These are phyloP conservation scores for Apomyelois bistriatella DNA, from an alignment of 2,888 invertebrate genomes.

Conservation along the genomic window DNA sequence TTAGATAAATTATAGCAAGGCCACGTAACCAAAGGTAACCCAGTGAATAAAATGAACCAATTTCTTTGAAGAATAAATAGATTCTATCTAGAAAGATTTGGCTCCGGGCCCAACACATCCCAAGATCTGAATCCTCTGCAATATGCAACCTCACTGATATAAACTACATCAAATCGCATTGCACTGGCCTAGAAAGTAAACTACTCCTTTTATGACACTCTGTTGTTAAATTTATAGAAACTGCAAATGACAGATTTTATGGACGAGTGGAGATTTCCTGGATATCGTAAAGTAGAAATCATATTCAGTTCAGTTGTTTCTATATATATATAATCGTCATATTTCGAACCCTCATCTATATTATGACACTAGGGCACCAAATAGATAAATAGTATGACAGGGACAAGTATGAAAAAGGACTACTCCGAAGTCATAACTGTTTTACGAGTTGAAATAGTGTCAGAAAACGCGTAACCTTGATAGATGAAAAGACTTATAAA, in stretches of 20 bases:
- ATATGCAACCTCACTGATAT: slow-evolving; percentile 27
- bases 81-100: slow-evolving; percentile 39
- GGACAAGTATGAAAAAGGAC: no score
- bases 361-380: no score
- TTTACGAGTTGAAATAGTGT: no score
- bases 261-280: slow-evolving; percentile 30
- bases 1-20: no score
- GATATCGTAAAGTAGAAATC: neutral
- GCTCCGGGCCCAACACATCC: slow-evolving; percentile 45
- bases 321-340: neutral
- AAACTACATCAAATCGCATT: slow-evolving; percentile 39
- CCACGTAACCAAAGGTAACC: neutral
- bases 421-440: no score
- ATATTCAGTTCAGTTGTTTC: neutral
- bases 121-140: slow-evolving; percentile 38
- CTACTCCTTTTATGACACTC: slow-evolving; percentile 33
- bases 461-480: no score
- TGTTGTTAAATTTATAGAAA: slow-evolving; percentile 33
- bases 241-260: slow-evolving; percentile 37
- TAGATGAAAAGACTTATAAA: no score
- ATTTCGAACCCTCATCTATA: no score
- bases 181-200: slow-evolving; percentile 51
- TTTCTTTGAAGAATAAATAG: neutral
- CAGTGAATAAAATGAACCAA: neutral
- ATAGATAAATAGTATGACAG: no score